These are phyloP conservation scores for Phaethornis superciliosus DNA, from an alignment of 2,113 vertebrate genomes.

Conservation along the genomic window DNA sequence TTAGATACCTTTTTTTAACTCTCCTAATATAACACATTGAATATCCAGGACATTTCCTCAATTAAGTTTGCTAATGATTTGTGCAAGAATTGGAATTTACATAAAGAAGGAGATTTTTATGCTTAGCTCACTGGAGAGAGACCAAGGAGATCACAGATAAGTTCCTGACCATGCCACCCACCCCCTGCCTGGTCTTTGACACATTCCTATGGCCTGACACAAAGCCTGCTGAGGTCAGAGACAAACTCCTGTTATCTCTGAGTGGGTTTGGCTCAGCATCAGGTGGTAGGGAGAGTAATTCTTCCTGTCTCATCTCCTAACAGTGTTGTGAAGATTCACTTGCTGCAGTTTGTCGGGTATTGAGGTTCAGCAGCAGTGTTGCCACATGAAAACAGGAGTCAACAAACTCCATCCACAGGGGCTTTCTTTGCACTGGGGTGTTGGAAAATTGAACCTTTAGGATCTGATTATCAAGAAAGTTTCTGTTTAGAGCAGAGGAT, in stretches of 20 bases:
- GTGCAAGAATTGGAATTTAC: background rate
- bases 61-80: background rate
- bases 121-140: background rate
- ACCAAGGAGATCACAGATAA: background rate
- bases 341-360: rapidly evolving
- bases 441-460: background rate
- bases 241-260: background rate
- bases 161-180: background rate
- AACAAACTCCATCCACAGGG: background rate
- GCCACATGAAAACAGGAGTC: background rate
- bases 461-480: background rate
- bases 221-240: background rate
- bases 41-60: background rate
- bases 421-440: background rate
- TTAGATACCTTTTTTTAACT: background rate
- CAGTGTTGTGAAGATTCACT: background rate
- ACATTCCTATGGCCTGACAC: background rate
- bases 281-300: background rate
- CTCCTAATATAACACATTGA: background rate
- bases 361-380: background rate
- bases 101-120: background rate
- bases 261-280: background rate
- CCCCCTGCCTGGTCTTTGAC: background rate
- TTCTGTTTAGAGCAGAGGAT: background rate
- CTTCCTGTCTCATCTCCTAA: background rate